Evolutionary conservation across 2,113 vertebrate genomes (phyloP).

Genomic region (Smithornis capensis): DNA sequence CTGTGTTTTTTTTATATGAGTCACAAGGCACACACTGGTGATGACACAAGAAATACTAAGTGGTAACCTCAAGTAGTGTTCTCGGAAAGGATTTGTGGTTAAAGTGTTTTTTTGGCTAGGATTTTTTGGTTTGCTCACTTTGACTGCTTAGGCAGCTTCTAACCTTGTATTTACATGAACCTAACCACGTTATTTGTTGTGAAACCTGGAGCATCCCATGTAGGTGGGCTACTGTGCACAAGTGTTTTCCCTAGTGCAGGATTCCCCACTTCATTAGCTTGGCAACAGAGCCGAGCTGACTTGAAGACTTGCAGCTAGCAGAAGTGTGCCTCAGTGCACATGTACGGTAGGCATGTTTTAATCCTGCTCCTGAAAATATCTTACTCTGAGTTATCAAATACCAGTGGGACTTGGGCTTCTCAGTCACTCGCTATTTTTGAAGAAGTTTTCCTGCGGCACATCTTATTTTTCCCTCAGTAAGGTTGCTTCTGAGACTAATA

Average conservation of each 20-base stretch:
- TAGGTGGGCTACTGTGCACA: not conserved
- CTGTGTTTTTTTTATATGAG: not conserved
- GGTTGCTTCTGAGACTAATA: not conserved
- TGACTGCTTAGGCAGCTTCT: not conserved
- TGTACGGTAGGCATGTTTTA: not conserved
- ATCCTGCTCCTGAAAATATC: not conserved
- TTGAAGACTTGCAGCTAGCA: not conserved
- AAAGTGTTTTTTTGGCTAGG: not conserved
- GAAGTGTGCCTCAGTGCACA: rapidly evolving
- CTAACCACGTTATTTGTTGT: not conserved
- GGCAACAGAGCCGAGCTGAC: not conserved
- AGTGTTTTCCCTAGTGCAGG: not conserved
- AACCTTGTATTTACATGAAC: not conserved
- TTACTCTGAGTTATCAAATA: not conserved
- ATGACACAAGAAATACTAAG: not conserved
- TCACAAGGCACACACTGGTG: not conserved
- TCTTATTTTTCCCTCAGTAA: not conserved
- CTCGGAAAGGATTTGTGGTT: not conserved
- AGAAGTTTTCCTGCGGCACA: not conserved
- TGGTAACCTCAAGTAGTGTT: not conserved
- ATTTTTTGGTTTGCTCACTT: not conserved
- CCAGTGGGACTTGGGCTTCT: not conserved
- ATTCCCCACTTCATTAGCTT: not conserved
- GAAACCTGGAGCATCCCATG: not conserved
- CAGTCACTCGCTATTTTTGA: not conserved